Evolutionary conservation across 2,797 vertebrate genomes (phyloP).

Genomic region (Caiman crocodilus): DNA sequence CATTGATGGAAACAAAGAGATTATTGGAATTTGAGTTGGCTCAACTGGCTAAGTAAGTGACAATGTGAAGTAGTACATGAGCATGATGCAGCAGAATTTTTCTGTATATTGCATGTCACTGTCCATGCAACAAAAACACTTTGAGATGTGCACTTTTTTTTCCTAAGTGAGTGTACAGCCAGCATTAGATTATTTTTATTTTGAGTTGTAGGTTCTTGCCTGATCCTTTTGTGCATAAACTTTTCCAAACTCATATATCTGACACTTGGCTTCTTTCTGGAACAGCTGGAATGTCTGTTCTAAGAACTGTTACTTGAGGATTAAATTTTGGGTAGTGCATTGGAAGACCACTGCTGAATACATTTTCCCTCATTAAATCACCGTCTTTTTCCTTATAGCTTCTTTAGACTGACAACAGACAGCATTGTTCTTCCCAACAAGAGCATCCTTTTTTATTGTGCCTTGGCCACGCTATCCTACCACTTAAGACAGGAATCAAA

Average conservation of each 20-base stretch:
- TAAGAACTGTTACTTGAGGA: not conserved
- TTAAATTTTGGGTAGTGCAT: not conserved
- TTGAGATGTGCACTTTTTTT: constrained; percentile 19
- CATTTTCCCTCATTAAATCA: not conserved
- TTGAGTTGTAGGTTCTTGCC: constrained; percentile 20
- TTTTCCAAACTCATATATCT: not conserved
- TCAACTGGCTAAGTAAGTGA: constrained; percentile 95
- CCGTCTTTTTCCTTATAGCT: not conserved
- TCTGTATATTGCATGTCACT: constrained; percentile 16
- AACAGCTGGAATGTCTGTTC: not conserved
- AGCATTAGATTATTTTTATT: constrained; percentile 43
- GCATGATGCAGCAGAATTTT: not conserved
- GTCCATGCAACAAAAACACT: not conserved
- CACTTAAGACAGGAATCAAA: not conserved
- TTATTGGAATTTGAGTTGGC: constrained; percentile 97
- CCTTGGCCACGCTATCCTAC: not conserved
- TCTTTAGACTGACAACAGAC: not conserved
- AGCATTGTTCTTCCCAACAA: not conserved
- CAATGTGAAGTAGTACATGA: constrained; percentile 17
- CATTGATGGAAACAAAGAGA: constrained; percentile 91
- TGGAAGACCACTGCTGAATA: not conserved
- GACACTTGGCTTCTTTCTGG: not conserved
- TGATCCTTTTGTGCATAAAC: not conserved
- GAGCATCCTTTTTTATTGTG: not conserved
- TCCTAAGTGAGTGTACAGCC: constrained; percentile 23